These are phyloP conservation scores for Cyaniris semiargus DNA, from an alignment of 2,888 invertebrate genomes.

Conservation along the genomic window DNA sequence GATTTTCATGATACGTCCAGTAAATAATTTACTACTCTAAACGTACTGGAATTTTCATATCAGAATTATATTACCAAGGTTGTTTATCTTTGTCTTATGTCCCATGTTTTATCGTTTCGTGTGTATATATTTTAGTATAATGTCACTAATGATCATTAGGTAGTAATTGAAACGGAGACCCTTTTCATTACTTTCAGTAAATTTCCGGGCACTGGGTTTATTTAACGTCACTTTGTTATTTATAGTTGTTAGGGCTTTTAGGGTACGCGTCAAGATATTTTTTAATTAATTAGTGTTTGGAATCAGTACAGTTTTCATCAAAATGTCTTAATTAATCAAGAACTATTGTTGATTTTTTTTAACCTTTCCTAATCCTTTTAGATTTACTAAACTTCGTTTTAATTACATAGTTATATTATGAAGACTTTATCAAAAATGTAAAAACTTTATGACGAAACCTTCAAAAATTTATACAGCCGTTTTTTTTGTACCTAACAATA, in stretches of 20 bases:
- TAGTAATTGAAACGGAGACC: slow-evolving; percentile 18
- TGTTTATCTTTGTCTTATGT: not conserved
- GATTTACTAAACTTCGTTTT: no score
- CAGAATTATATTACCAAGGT: not conserved
- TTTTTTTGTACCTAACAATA: not conserved
- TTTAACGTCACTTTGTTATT: slow-evolving; percentile 14
- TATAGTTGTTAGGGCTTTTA: not conserved
- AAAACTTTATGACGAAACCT: no score
- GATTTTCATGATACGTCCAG: no score
- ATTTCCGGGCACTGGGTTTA: not conserved
- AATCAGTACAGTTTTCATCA: not conserved
- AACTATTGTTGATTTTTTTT: no score
- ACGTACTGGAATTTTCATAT: not conserved
- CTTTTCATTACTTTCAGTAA: slow-evolving; percentile 19
- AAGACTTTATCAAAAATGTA: no score
- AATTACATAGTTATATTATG: no score
- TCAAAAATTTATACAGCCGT: not conserved
- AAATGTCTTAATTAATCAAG: no score
- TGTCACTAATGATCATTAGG: slow-evolving; percentile 1
- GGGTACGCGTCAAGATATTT: not conserved
- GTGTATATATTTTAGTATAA: not conserved
- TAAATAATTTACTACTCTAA: not conserved
- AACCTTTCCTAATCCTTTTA: no score
- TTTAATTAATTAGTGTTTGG: not conserved
- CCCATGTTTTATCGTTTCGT: not conserved